Conservation (phyloP, 2,797 vertebrate genomes). For the Silurus aristotelis region DNA sequence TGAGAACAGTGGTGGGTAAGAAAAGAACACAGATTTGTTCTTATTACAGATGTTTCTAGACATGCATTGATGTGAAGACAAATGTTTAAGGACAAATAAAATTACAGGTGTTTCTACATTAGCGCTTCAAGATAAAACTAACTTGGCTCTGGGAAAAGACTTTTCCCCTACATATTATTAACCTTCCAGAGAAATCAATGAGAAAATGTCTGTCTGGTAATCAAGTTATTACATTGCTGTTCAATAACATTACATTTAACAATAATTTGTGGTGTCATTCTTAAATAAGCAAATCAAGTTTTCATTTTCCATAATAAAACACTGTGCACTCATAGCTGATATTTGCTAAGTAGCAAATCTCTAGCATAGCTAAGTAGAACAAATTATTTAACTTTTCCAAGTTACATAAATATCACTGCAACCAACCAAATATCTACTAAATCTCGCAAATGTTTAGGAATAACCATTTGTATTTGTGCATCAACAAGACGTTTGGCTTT, state of each 20-base stretch:
- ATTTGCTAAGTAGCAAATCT: no score
- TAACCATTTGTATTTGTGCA: not conserved
- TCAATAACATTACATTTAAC: not conserved
- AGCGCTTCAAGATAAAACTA: not conserved
- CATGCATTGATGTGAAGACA: no score
- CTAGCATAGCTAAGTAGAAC: no score
- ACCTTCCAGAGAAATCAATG: not conserved
- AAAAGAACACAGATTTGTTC: no score
- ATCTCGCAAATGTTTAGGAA: not conserved
- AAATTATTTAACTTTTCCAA: no score
- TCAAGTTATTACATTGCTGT: not conserved
- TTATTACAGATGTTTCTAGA: no score
- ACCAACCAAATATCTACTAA: not conserved
- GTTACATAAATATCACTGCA: not conserved
- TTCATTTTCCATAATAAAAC: no score
- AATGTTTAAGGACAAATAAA: no score
- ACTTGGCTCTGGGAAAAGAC: not conserved
- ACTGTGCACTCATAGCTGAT: no score
- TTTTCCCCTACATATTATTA: not conserved
- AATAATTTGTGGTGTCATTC: not conserved
- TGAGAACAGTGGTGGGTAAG: no score
- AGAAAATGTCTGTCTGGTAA: not conserved
- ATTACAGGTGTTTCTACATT: not conserved
- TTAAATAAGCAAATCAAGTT: not conserved
- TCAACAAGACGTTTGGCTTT: not conserved